Percentiles rank a stretch among this genome's conserved stretches.
These are phyloP conservation scores for Tragopan temminckii DNA, from an alignment of 2,797 vertebrate species.

Conservation along the genomic window DNA sequence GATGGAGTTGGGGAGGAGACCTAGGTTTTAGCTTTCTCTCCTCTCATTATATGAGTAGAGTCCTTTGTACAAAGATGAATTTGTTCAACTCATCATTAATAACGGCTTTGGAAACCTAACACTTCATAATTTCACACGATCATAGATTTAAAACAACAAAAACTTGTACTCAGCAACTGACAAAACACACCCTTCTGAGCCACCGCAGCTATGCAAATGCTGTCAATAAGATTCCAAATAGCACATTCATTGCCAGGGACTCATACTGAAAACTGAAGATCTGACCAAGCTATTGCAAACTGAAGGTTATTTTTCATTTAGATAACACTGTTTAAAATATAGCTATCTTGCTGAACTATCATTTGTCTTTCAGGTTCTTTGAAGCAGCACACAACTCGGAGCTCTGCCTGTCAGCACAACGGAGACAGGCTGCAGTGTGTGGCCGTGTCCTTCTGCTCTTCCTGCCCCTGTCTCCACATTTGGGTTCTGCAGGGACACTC, in stretches of 20 bases:
- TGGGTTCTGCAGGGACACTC: accelerated
- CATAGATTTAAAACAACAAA: constrained; percentile 57
- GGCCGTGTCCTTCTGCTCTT: neutral
- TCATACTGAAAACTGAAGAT: constrained; percentile 69
- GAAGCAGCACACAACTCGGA: neutral
- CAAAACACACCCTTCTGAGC: constrained; percentile 79
- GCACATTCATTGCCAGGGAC: constrained; percentile 71
- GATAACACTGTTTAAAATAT: constrained; percentile 78
- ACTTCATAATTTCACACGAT: constrained; percentile 70
- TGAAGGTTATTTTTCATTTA: constrained; percentile 75
- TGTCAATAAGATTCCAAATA: constrained; percentile 79
- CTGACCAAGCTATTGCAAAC: constrained; percentile 60
- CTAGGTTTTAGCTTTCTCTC: neutral
- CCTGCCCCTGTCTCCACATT: neutral
- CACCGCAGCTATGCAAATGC: constrained; percentile 72
- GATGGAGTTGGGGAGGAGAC: neutral
- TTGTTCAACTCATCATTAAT: constrained; percentile 23
- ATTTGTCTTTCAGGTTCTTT: constrained; percentile 70
- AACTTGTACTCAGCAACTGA: constrained; percentile 61
- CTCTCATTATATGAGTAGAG: constrained; percentile 15
- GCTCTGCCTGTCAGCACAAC: neutral
- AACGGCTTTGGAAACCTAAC: constrained; percentile 45
- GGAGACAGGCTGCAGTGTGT: neutral
- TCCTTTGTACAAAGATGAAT: constrained; percentile 24
- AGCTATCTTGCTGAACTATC: constrained; percentile 70